Percentiles rank a stretch among this genome's conserved stretches.
phyloP scores from a whole-genome alignment of 2,797 vertebrate genomes.

The Artibeus lituratus region DNA sequence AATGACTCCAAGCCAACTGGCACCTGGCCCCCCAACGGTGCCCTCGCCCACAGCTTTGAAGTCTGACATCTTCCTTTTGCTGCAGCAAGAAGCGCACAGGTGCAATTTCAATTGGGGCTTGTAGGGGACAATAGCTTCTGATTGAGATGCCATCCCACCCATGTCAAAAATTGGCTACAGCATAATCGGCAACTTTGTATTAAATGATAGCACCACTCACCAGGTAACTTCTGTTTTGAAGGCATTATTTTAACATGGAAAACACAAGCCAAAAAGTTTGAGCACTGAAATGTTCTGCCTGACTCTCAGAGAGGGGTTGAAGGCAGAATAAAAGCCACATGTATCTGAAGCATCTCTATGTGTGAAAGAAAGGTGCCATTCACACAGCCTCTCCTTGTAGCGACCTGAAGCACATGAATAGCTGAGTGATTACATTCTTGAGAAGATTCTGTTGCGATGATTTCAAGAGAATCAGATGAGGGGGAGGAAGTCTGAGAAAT shows the following conservation, averaged over 20 bases:
- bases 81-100: background rate
- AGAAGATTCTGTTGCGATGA: background rate
- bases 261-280: background rate
- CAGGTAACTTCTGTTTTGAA: background rate
- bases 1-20: background rate
- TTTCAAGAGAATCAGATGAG: background rate
- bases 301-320: background rate
- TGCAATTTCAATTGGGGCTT: conserved; percentile 10
- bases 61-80: background rate
- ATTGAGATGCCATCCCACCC: conserved; percentile 48
- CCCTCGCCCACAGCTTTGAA: background rate
- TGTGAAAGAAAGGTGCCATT: background rate
- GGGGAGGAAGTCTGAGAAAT: background rate
- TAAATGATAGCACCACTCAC: background rate
- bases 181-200: conserved; percentile 34
- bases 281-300: background rate
- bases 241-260: background rate
- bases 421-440: conserved; percentile 52
- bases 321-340: background rate
- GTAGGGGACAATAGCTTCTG: conserved; percentile 56
- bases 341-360: background rate
- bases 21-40: background rate
- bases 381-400: background rate
- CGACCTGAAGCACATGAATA: conserved; percentile 45
- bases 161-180: background rate